A percentile compares a stretch with the other conserved stretches of the same genome.
Evolutionary conservation across 2,797 vertebrate species (phyloP).

Genomic region (Epinephelus coioides): DNA sequence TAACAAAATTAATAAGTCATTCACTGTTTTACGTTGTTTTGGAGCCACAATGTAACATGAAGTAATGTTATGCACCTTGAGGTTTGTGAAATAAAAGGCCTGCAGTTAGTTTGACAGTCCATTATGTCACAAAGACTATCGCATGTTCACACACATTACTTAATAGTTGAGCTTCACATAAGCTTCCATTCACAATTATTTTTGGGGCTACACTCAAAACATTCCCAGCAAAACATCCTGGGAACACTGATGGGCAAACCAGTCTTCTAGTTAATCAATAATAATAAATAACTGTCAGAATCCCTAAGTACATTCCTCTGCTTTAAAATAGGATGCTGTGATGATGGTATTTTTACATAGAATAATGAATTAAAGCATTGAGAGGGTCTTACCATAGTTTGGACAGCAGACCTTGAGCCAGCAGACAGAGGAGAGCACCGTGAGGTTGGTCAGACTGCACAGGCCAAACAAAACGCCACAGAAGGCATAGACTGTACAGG

Average conservation of each 20-base stretch:
- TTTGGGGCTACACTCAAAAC: too few species aligned
- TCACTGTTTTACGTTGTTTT: too few species aligned
- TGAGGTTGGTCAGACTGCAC: slow-evolving; percentile 87
- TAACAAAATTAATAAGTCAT: too few species aligned
- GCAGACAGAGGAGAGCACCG: slow-evolving; percentile 87
- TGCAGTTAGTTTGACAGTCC: too few species aligned
- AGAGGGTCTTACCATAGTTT: slow-evolving; percentile 84
- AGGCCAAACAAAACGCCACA: slow-evolving; percentile 89
- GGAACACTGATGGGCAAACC: neutral
- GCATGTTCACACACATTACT: too few species aligned
- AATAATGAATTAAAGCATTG: neutral
- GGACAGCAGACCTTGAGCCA: slow-evolving; percentile 93
- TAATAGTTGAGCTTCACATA: too few species aligned
- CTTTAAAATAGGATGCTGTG: neutral
- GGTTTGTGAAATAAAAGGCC: too few species aligned
- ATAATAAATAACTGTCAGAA: neutral
- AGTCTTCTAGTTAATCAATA: neutral
- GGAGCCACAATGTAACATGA: too few species aligned
- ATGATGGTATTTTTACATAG: neutral
- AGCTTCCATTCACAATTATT: too few species aligned
- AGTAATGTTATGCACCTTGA: too few species aligned
- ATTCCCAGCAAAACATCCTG: too few species aligned
- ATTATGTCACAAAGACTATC: too few species aligned
- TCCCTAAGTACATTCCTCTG: neutral
- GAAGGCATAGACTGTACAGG: slow-evolving; percentile 89